Conservation (phyloP, 1,140 invertebrate species). For the Drosophila trapezifrons region DNA sequence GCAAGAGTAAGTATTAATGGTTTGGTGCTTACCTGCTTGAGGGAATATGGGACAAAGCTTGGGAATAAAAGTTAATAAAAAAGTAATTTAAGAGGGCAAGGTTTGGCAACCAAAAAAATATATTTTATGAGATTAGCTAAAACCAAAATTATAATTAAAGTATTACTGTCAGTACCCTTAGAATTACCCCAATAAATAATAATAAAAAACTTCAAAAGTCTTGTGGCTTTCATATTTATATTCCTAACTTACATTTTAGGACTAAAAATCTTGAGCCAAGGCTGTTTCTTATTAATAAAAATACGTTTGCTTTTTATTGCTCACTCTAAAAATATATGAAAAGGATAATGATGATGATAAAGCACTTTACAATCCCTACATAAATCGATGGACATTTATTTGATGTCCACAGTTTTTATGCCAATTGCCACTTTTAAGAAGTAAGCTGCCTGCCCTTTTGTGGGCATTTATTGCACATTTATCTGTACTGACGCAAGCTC, state of each 20-base stretch:
- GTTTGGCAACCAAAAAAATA: not conserved
- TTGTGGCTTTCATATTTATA: not conserved
- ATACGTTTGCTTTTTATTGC: not conserved
- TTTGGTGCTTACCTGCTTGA: not conserved
- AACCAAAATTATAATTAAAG: not conserved
- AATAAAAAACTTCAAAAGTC: not conserved
- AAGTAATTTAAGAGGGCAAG: not conserved
- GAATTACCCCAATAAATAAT: not conserved
- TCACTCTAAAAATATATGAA: not conserved
- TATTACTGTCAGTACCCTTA: not conserved
- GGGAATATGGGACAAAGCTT: not conserved
- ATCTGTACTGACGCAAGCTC: slow-evolving; percentile 36
- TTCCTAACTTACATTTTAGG: not conserved
- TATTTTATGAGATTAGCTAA: not conserved
- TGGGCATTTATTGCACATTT: slow-evolving; percentile 16
- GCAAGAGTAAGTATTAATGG: not conserved
- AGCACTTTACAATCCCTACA: not conserved
- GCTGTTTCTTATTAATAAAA: not conserved
- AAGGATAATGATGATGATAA: too few species aligned
- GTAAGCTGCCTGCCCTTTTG: slow-evolving; percentile 8
- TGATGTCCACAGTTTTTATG: too few species aligned
- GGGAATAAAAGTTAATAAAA: not conserved
- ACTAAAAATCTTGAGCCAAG: not conserved
- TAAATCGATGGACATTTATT: not conserved
- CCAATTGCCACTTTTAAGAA: not conserved